A percentile compares a stretch with the other conserved stretches of the same genome.
These are phyloP conservation scores for Oxytorus armatus DNA, from an alignment of 2,888 invertebrate genomes.

Conservation along the genomic window DNA sequence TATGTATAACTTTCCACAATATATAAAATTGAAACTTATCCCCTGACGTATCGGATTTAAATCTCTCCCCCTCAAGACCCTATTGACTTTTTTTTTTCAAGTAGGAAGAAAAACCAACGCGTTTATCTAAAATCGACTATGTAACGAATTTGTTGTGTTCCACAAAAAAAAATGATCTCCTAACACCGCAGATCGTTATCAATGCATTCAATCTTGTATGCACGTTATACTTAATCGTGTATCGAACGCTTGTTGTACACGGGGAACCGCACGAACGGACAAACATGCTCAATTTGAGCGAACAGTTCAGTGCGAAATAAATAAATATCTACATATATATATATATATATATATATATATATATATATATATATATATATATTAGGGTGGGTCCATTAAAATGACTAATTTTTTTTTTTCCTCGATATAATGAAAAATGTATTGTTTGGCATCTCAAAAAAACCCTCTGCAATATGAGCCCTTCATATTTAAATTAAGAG, in stretches of 20 bases:
- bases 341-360: too few species aligned
- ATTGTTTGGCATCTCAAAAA: too few species aligned
- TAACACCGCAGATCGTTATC: constrained; percentile 22
- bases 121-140: not conserved
- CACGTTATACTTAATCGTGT: constrained; percentile 32
- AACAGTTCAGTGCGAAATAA: constrained; percentile 35
- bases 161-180: not conserved
- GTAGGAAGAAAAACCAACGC: too few species aligned
- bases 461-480: too few species aligned
- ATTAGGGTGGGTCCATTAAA: too few species aligned
- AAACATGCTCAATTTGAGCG: constrained; percentile 58
- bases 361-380: constrained; percentile 25
- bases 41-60: not conserved
- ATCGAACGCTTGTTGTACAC: constrained; percentile 35
- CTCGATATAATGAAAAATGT: too few species aligned
- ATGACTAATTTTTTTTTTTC: too few species aligned
- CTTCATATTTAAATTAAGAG: too few species aligned
- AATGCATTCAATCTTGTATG: constrained; percentile 29
- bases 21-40: not conserved
- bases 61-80: too few species aligned
- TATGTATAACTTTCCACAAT: not conserved
- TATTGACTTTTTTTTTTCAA: too few species aligned
- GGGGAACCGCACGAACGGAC: constrained; percentile 46
- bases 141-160: not conserved
- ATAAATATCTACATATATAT: constrained; percentile 28